phyloP scores from a whole-genome alignment of 2,888 invertebrate genomes.

The Hipparchia semele region DNA sequence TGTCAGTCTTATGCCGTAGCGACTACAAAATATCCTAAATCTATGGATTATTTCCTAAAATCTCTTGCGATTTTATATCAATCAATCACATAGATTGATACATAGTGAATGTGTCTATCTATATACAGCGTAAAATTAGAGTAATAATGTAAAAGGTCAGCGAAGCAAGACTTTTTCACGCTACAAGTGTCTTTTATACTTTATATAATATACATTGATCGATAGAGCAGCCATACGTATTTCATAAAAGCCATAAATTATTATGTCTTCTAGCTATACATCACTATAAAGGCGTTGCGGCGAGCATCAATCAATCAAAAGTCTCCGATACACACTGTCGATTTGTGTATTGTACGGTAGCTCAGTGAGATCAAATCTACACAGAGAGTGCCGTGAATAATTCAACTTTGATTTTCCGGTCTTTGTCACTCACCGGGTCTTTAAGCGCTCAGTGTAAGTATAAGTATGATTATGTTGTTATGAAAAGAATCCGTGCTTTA shows the following conservation, averaged over 20 bases:
- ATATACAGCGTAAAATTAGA: not conserved
- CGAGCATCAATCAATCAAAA: slow-evolving; percentile 26
- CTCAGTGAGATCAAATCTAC: not conserved
- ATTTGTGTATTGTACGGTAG: not conserved
- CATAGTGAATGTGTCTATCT: not conserved
- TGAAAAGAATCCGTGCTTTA: too few relatives aligned
- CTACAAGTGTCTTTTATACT: too few relatives aligned
- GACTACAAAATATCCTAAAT: too few relatives aligned
- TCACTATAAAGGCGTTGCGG: slow-evolving; percentile 27
- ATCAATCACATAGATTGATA: not conserved
- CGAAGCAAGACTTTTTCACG: not conserved
- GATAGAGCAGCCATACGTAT: slow-evolving; percentile 14
- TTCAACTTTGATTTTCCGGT: too few relatives aligned
- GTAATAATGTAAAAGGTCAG: not conserved
- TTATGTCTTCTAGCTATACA: slow-evolving; percentile 38
- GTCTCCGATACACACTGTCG: slow-evolving; percentile 31
- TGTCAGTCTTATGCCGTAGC: too few relatives aligned
- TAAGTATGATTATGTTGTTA: too few relatives aligned
- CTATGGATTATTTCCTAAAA: not conserved
- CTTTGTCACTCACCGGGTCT: too few relatives aligned
- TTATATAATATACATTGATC: slow-evolving; percentile 6
- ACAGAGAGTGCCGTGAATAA: too few relatives aligned
- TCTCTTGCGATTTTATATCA: not conserved
- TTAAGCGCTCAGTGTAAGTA: too few relatives aligned
- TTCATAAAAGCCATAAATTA: slow-evolving; percentile 42